These are phyloP conservation scores for Helicoverpa armigera DNA, from an alignment of 1,140 invertebrate species.

Conservation along the genomic window DNA sequence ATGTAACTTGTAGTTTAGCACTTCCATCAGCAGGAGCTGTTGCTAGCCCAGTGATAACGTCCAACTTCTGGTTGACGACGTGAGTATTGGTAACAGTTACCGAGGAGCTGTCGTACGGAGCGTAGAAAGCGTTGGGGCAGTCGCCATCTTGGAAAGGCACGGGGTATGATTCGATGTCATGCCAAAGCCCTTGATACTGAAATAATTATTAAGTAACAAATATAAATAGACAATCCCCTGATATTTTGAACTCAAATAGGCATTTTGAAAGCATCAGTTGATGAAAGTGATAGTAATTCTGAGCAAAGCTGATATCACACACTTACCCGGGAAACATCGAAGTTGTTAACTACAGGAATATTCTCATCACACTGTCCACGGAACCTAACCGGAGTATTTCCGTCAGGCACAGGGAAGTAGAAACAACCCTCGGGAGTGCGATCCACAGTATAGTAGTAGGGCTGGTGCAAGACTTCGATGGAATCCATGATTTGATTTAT, in stretches of 20 bases:
- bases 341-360: slow-evolving; percentile 62
- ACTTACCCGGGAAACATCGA: slow-evolving; percentile 63
- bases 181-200: slow-evolving; percentile 75
- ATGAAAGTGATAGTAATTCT: no score
- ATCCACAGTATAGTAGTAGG: slow-evolving; percentile 64
- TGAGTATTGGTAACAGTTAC: slow-evolving; percentile 71
- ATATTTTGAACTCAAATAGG: background rate
- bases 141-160: slow-evolving; percentile 66
- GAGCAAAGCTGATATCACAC: no score
- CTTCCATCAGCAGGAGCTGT: slow-evolving; percentile 56
- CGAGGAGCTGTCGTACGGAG: slow-evolving; percentile 27
- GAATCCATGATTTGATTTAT: slow-evolving; percentile 65
- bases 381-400: slow-evolving; percentile 61
- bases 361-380: slow-evolving; percentile 68
- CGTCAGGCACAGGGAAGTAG: slow-evolving; percentile 64
- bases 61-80: slow-evolving; percentile 66
- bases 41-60: slow-evolving; percentile 63
- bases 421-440: slow-evolving; percentile 70
- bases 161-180: slow-evolving; percentile 74
- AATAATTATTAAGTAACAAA: slow-evolving; percentile 49
- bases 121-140: slow-evolving; percentile 69
- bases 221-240: no score
- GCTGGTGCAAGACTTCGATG: slow-evolving; percentile 69
- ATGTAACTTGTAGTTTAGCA: slow-evolving; percentile 71
- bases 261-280: no score